Percentiles rank a stretch among this genome's conserved stretches.
Evolutionary conservation across 2,113 vertebrate genomes (phyloP).

Genomic region (Fregetta grallaria): DNA sequence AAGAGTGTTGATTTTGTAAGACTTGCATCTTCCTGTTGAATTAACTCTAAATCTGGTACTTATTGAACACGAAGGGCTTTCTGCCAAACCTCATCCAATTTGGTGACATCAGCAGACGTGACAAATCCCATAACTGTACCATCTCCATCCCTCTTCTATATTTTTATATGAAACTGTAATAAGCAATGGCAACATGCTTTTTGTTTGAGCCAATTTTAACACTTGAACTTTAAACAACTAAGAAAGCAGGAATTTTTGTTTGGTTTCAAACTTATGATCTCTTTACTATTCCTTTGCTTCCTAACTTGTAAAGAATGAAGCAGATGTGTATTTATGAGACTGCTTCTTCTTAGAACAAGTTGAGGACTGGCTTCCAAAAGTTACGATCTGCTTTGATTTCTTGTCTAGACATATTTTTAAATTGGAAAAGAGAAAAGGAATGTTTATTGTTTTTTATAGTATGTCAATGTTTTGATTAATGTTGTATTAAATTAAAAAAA

Average conservation of each 20-base stretch:
- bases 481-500: not conserved
- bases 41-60: constrained; percentile 17
- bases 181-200: not conserved
- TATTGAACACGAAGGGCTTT: not conserved
- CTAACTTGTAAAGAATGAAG: constrained; percentile 42
- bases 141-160: not conserved
- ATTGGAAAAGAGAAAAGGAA: not conserved
- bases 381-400: constrained; percentile 39
- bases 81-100: not conserved
- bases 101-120: not conserved
- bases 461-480: not conserved
- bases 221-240: constrained; percentile 17
- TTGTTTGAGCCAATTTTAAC: constrained; percentile 11
- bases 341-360: constrained; percentile 39
- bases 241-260: not conserved
- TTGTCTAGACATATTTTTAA: constrained; percentile 51
- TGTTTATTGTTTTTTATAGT: not conserved
- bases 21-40: not conserved
- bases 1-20: not conserved
- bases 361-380: constrained; percentile 53
- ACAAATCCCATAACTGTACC: not conserved
- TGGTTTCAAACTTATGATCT: constrained; percentile 2
- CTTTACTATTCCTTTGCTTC: constrained; percentile 19
- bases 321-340: constrained; percentile 52
- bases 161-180: not conserved